These are phyloP conservation scores for Pimpla rufipes DNA, from an alignment of 2,888 invertebrate genomes.

Conservation along the genomic window DNA sequence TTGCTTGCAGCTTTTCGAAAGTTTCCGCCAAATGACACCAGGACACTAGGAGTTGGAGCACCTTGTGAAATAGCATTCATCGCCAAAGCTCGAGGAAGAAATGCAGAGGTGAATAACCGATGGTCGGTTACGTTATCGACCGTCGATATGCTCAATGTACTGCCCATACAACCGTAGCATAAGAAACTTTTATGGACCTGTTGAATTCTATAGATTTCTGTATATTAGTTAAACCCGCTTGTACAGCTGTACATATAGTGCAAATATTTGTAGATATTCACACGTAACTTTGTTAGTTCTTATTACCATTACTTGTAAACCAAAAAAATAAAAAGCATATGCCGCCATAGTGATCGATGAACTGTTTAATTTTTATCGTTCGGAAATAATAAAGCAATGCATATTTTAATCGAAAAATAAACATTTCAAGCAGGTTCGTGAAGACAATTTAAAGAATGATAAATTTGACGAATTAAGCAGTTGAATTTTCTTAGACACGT, in stretches of 20 bases:
- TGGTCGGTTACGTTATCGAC: conserved; percentile 6
- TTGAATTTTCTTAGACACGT: conserved; percentile 63
- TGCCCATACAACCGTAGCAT: conserved; percentile 3
- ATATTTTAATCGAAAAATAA: no score
- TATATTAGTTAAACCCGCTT: conserved; percentile 11
- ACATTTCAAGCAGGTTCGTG: no score
- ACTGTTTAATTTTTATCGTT: not conserved
- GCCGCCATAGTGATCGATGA: not conserved
- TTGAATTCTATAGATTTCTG: conserved; percentile 32
- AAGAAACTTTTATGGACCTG: not conserved
- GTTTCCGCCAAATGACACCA: not conserved
- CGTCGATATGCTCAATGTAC: conserved; percentile 29
- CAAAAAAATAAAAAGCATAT: conserved; percentile 17
- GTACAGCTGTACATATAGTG: conserved; percentile 39
- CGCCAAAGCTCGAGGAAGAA: not conserved
- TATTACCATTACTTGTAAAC: conserved; percentile 5
- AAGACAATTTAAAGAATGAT: not conserved
- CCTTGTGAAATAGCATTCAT: not conserved
- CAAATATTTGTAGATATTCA: conserved; percentile 23
- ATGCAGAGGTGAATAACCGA: not conserved
- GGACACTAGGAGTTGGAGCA: not conserved
- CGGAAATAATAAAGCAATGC: no score
- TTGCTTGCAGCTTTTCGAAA: not conserved
- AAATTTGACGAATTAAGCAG: no score
- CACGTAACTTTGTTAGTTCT: not conserved